Percentiles rank a stretch among this genome's conserved stretches.
phyloP scores from a whole-genome alignment of 2,888 invertebrate species.

The Drosophila mimetica region DNA sequence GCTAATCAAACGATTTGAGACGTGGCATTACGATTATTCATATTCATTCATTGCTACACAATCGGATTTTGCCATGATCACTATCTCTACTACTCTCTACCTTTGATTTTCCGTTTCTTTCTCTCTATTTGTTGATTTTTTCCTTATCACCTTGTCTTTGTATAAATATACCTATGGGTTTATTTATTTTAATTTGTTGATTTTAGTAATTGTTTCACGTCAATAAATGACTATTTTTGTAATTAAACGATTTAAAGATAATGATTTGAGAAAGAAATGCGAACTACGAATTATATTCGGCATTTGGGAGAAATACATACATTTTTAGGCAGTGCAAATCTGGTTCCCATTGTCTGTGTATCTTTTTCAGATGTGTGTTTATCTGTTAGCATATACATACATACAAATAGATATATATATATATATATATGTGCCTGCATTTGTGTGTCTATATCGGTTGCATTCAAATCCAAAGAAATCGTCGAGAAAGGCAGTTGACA shows the following conservation, averaged over 20 bases:
- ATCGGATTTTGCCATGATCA: conserved; percentile 8
- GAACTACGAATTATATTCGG: not conserved
- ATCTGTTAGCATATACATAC: not conserved
- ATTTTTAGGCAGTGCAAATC: conserved; percentile 10
- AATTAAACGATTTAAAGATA: not conserved
- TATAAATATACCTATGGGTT: not conserved
- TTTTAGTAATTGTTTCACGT: conserved; percentile 11
- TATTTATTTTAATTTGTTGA: conserved; percentile 1
- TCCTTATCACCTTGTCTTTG: conserved; percentile 2
- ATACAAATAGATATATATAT: not conserved
- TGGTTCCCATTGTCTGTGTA: conserved; percentile 1
- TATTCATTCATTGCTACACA: conserved; percentile 13
- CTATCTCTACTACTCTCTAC: not conserved
- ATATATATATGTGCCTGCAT: not conserved
- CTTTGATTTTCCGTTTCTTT: not conserved
- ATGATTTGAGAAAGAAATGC: not conserved
- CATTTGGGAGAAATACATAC: not conserved
- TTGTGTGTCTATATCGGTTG: conserved; percentile 25
- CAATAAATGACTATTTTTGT: conserved; percentile 13
- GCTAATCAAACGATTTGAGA: not conserved
- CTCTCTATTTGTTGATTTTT: not conserved
- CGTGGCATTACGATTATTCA: not conserved
- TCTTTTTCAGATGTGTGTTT: conserved; percentile 12
- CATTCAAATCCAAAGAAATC: conserved; percentile 49
- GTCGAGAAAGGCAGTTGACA: conserved; percentile 45